phyloP scores from a whole-genome alignment of 2,888 invertebrate genomes.

The Napeogenes inachia region DNA sequence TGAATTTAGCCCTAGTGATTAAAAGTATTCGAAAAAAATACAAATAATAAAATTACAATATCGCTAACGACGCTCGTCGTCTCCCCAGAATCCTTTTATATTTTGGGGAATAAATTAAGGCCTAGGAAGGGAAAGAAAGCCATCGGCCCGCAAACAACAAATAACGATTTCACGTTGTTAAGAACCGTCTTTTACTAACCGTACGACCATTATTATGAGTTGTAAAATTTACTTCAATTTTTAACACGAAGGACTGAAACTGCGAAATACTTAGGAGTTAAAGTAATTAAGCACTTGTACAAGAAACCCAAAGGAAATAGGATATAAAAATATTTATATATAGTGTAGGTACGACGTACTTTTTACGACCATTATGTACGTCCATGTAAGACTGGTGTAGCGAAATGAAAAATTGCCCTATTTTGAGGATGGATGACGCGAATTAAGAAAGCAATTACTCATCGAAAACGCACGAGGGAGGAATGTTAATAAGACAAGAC shows the following conservation, averaged over 20 bases:
- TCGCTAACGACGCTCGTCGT: slow-evolving; percentile 71
- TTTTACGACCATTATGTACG: slow-evolving; percentile 45
- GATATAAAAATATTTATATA: slow-evolving; percentile 13
- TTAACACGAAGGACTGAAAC: slow-evolving; percentile 27
- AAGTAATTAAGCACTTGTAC: slow-evolving; percentile 28
- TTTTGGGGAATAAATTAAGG: slow-evolving; percentile 73
- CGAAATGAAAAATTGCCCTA: slow-evolving; percentile 73
- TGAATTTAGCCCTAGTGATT: slow-evolving; percentile 64
- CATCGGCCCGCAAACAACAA: slow-evolving; percentile 57
- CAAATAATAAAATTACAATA: slow-evolving; percentile 79
- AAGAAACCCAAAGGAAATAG: slow-evolving; percentile 13
- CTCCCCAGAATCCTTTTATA: slow-evolving; percentile 76
- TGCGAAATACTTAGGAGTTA: slow-evolving; percentile 15
- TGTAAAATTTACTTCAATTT: slow-evolving; percentile 35
- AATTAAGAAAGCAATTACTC: slow-evolving; percentile 79
- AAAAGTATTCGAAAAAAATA: slow-evolving; percentile 77
- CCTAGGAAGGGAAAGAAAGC: slow-evolving; percentile 59
- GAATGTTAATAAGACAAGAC: slow-evolving; percentile 74
- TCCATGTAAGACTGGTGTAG: slow-evolving; percentile 48
- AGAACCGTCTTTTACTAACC: slow-evolving; percentile 43
- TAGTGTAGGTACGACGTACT: slow-evolving; percentile 32
- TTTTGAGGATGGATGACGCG: slow-evolving; percentile 76
- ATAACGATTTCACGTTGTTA: slow-evolving; percentile 62
- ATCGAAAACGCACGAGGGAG: slow-evolving; percentile 70
- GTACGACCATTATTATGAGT: slow-evolving; percentile 40